Conservation (phyloP, 2,888 invertebrate species). For the Cheilosia urbana region DNA sequence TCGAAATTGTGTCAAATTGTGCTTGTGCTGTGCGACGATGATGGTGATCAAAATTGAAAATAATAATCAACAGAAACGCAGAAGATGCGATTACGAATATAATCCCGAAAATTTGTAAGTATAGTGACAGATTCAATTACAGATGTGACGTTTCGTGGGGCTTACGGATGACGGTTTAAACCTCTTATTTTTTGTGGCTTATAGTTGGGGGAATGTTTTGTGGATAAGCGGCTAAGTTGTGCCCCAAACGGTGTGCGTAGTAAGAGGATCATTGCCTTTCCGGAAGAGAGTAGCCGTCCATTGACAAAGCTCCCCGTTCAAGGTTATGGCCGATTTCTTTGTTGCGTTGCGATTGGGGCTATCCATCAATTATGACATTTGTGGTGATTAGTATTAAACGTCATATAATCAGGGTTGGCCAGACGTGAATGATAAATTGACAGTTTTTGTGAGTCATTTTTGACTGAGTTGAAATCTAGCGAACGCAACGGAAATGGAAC, state of each 20-base stretch:
- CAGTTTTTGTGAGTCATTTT: too few relatives aligned
- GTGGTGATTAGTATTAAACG: too few relatives aligned
- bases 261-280: constrained; percentile 34
- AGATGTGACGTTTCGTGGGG: constrained; percentile 22
- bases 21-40: constrained; percentile 14
- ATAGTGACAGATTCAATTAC: constrained; percentile 21
- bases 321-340: constrained; percentile 24
- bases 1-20: constrained; percentile 43
- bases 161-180: not conserved
- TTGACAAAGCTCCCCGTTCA: not conserved
- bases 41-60: constrained; percentile 1
- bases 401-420: too few relatives aligned
- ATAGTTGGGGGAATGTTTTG: not conserved
- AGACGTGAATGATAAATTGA: too few relatives aligned
- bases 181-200: not conserved
- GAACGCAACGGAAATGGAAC: too few relatives aligned
- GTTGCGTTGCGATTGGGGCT: too few relatives aligned
- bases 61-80: constrained; percentile 32
- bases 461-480: too few relatives aligned
- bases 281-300: not conserved
- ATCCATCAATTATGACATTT: too few relatives aligned
- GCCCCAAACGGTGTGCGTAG: constrained; percentile 10
- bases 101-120: constrained; percentile 45
- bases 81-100: constrained; percentile 43
- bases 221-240: too few relatives aligned